Percentiles rank a stretch among this genome's conserved stretches.
Conservation (phyloP, 2,113 vertebrate species). For the Rafetus swinhoei region DNA sequence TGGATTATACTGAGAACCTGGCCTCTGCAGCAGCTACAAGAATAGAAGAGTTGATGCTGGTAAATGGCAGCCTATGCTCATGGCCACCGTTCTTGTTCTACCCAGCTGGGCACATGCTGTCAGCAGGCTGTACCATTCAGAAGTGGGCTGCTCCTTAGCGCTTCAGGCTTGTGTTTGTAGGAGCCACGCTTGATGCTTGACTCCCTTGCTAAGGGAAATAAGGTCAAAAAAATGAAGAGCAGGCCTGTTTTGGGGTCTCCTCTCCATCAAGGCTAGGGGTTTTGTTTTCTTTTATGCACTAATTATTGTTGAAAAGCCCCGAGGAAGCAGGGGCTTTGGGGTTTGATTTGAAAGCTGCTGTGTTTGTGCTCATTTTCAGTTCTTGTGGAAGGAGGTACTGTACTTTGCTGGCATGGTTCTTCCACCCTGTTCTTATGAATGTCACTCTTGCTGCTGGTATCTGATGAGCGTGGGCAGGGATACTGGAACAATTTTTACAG, state of each 20-base stretch:
- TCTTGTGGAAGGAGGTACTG: background rate
- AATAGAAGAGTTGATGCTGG: background rate
- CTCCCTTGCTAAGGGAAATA: background rate
- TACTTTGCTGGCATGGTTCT: background rate
- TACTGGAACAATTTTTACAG: too few species aligned
- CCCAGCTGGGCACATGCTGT: background rate
- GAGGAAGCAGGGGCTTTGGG: background rate
- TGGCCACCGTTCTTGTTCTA: background rate
- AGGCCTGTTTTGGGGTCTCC: background rate
- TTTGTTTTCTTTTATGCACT: too few species aligned
- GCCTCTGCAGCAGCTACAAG: background rate
- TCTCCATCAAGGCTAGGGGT: background rate
- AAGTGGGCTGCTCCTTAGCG: background rate
- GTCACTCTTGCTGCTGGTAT: background rate
- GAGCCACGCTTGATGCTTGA: background rate
- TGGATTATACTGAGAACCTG: background rate
- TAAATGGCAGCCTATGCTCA: background rate
- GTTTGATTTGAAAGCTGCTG: background rate
- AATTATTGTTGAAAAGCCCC: background rate
- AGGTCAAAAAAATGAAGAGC: background rate
- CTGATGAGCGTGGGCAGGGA: background rate
- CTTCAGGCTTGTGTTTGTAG: background rate
- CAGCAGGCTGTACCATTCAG: background rate
- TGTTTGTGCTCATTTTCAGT: background rate
- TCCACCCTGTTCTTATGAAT: background rate